Evolutionary conservation across 1,140 invertebrate species (phyloP), one percentile per base, ranked within the genome.

Genomic region (Drosophila ohnishii): DNA sequence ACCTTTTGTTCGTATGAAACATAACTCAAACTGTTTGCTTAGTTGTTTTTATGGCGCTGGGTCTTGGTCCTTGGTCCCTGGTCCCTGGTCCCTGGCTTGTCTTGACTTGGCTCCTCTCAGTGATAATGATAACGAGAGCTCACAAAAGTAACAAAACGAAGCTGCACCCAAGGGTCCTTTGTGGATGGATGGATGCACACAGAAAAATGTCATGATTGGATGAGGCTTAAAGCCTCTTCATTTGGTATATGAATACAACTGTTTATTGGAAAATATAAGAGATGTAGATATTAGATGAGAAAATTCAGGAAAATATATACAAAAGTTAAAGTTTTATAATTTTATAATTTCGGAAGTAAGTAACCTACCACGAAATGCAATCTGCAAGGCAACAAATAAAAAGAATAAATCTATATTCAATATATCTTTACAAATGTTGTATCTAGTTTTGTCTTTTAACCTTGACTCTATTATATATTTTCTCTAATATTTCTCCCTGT

Each of bases 121-220:
- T 69, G 82, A 86, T 82, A 78, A 82, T 82, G 82, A 87, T 85
- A 82, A 78, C 75, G 62, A 53, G 47, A 44, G 51, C 72, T 66
- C 71, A 59, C 50, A 76, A 40, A 51, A 76, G 63, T 55, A 76
- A 66, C 74, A 50, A 66, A 66, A 28, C 22, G 48, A n/a, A 66
- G 55, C 63, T 78, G 65, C 78, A 78, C 83, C 83, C 82, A 67
- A 69, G 75, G 73, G 82, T 76, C 73, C 60, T 39, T 59, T 59
- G 64, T 44, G 51, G 44, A 70, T 47, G 61, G 60, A 22, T 57
- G 66, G 72, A 55, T 78, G 78, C 61, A 64, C 61, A 25, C 19
- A 25, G 66, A 77, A 22, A 65, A 66, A 65, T 39, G 51, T 11
- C 16, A 35, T 35, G 50, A 53, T 53, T 37, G 32, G 19, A 35